phyloP scores from a whole-genome alignment of 2,888 invertebrate genomes.

The Eupithecia pulchellata region DNA sequence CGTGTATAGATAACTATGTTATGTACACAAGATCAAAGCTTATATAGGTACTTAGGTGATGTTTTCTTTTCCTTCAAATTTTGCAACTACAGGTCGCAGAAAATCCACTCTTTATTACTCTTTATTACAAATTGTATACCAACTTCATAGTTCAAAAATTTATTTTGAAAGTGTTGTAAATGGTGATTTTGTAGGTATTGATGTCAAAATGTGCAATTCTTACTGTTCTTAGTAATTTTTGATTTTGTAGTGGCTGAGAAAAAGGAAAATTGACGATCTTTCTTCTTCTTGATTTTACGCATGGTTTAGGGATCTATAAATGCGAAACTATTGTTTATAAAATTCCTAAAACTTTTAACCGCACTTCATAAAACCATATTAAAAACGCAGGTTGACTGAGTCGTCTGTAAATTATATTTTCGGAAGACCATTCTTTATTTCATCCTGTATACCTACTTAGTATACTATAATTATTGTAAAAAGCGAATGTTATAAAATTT shows the following conservation, averaged over 20 bases:
- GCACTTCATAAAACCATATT: not conserved
- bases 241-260: constrained; percentile 29
- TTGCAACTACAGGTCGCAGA: too few species aligned
- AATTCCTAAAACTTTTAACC: not conserved
- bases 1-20: too few species aligned
- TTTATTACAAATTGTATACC: too few species aligned
- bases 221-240: constrained; percentile 53
- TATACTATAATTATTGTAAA: too few species aligned
- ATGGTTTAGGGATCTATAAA: not conserved
- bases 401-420: too few species aligned
- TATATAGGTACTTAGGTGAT: too few species aligned
- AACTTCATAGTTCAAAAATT: not conserved
- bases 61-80: too few species aligned
- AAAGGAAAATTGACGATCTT: too few species aligned
- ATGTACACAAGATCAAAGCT: too few species aligned
- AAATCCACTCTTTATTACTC: not conserved
- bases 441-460: not conserved
- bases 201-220: constrained; percentile 62
- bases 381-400: too few species aligned
- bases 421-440: not conserved
- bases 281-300: not conserved
- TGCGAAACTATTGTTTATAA: too few species aligned
- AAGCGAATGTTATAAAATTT: too few species aligned
- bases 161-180: not conserved
- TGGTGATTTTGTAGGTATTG: not conserved